These are phyloP conservation scores for Melinaea marsaeus DNA, from an alignment of 2,888 invertebrate genomes.

Conservation along the genomic window DNA sequence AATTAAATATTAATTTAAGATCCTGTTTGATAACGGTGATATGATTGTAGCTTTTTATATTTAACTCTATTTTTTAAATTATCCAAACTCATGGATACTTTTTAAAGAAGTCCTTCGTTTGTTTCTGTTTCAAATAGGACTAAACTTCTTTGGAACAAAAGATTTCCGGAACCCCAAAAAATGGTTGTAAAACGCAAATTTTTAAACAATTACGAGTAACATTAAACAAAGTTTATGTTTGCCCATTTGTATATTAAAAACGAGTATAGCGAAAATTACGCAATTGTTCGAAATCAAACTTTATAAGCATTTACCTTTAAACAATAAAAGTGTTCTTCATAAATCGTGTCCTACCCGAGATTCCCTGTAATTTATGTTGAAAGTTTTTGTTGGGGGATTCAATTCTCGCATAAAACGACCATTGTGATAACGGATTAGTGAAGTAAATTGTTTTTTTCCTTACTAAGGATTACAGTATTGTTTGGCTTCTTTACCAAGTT, in stretches of 20 bases:
- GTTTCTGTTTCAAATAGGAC: too few species aligned
- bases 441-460: constrained; percentile 38
- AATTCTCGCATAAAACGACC: constrained; percentile 44
- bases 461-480: constrained; percentile 17
- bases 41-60: too few species aligned
- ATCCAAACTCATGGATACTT: too few species aligned
- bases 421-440: constrained; percentile 45
- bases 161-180: too few species aligned
- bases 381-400: constrained; percentile 43
- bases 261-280: neutral
- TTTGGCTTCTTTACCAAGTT: constrained; percentile 29
- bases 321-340: constrained; percentile 46
- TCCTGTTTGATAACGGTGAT: too few species aligned
- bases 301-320: constrained; percentile 35
- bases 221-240: neutral
- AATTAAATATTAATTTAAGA: too few species aligned
- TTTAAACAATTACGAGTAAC: too few species aligned
- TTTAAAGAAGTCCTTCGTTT: too few species aligned
- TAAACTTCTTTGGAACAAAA: too few species aligned
- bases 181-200: too few species aligned
- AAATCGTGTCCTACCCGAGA: constrained; percentile 40
- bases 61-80: too few species aligned
- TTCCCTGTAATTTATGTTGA: constrained; percentile 43
- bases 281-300: constrained; percentile 17
- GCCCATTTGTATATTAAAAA: neutral